Conservation (phyloP, 2,797 vertebrate genomes). For the Gymnocypris eckloni region DNA sequence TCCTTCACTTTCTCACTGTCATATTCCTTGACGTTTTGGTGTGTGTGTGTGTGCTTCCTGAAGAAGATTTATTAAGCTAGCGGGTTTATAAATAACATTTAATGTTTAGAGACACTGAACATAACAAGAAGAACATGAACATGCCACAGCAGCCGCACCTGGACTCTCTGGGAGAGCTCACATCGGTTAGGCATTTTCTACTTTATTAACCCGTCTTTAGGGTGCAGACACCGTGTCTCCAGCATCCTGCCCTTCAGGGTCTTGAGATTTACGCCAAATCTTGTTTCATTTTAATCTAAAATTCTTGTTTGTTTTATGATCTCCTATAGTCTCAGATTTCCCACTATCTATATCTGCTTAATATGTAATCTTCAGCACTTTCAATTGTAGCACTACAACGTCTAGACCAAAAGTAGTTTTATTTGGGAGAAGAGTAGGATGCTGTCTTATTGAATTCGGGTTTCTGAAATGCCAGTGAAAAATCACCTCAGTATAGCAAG, state of each 20-base stretch:
- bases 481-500: background rate
- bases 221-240: slow-evolving; percentile 66
- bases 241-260: slow-evolving; percentile 63
- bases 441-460: slow-evolving; percentile 10
- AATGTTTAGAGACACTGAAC: slow-evolving; percentile 60
- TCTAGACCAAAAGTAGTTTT: slow-evolving; percentile 21
- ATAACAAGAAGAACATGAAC: slow-evolving; percentile 52
- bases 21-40: slow-evolving; percentile 53
- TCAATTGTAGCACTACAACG: background rate
- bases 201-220: slow-evolving; percentile 66
- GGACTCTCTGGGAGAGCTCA: slow-evolving; percentile 59
- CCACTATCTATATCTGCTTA: slow-evolving; percentile 7
- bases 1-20: slow-evolving; percentile 9
- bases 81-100: slow-evolving; percentile 66
- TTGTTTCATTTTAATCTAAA: no score
- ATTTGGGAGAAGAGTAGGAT: slow-evolving; percentile 7
- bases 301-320: slow-evolving; percentile 38
- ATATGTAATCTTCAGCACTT: background rate
- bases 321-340: slow-evolving; percentile 22
- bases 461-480: slow-evolving; percentile 29
- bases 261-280: slow-evolving; percentile 57
- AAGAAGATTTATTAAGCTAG: slow-evolving; percentile 60
- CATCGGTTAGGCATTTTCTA: slow-evolving; percentile 68
- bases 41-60: slow-evolving; percentile 38
- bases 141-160: slow-evolving; percentile 63